Conservation (phyloP, 35 echinoderm and acorn worm genomes). For the Amphiura filiformis region DNA sequence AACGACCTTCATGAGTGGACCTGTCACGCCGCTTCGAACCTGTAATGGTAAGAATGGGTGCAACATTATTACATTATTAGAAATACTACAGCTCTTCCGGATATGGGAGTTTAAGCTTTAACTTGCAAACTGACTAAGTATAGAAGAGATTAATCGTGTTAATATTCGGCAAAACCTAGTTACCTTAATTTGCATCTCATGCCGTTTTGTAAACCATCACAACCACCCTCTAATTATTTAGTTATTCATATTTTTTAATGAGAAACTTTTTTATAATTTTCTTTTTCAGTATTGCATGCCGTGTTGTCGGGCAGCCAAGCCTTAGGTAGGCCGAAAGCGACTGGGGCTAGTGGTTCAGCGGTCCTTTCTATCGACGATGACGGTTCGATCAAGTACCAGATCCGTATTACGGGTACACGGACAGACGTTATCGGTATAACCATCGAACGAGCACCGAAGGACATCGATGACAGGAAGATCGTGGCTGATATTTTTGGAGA, state of each 20-base stretch:
- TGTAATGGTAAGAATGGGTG: conserved; percentile 99
- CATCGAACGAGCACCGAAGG: conserved; percentile 45
- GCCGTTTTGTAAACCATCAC: too few relatives aligned
- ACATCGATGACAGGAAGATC: conserved; percentile 35
- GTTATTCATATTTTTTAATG: too few relatives aligned
- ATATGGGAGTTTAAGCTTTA: too few relatives aligned
- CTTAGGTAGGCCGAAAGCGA: conserved; percentile 57
- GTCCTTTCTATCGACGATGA: conserved; percentile 65
- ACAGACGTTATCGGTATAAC: conserved; percentile 62
- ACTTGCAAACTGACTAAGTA: too few relatives aligned
- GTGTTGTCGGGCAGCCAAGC: conserved; percentile 94
- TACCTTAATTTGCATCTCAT: too few relatives aligned
- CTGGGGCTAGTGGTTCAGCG: conserved; percentile 89
- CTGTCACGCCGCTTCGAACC: conserved; percentile 66
- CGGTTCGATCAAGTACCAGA: conserved; percentile 77
- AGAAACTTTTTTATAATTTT: too few relatives aligned
- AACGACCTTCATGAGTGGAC: conserved; percentile 41
- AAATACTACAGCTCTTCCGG: too few relatives aligned
- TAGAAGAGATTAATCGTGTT: too few relatives aligned
- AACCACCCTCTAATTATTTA: too few relatives aligned
- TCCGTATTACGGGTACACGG: conserved; percentile 44
- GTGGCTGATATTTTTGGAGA: conserved; percentile 60
- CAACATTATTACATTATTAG: too few relatives aligned
- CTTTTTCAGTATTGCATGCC: conserved; percentile 67
- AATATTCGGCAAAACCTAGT: too few relatives aligned